phyloP scores from a whole-genome alignment of 92 coral and sea anemone species.

The Hydrozoanthus gracilis region DNA sequence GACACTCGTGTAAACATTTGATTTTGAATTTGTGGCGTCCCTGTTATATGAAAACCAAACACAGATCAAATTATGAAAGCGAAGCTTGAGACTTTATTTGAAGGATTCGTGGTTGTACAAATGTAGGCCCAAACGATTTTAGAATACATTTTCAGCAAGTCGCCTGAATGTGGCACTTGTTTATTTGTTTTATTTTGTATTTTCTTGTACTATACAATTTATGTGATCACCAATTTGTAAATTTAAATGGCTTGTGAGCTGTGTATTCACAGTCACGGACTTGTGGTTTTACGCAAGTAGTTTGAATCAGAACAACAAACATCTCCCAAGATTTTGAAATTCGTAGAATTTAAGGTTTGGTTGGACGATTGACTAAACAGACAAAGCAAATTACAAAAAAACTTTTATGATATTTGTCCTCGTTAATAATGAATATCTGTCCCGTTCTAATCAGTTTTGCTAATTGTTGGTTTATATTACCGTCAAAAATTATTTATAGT shows the following conservation, averaged over 20 bases:
- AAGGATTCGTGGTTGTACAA: neutral
- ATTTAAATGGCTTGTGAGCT: neutral
- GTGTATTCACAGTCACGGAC: neutral
- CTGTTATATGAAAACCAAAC: conserved; percentile 28
- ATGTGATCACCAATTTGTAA: neutral
- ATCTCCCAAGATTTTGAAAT: too few species aligned
- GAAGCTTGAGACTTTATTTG: neutral
- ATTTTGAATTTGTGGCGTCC: conserved; percentile 2
- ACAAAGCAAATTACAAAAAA: too few species aligned
- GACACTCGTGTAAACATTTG: conserved; percentile 23
- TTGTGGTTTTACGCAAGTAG: neutral
- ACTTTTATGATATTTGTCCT: too few species aligned
- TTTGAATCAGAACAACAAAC: too few species aligned
- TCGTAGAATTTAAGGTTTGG: too few species aligned
- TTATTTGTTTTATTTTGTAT: neutral
- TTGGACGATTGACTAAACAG: too few species aligned
- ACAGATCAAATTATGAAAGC: conserved; percentile 29
- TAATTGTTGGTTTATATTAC: too few species aligned
- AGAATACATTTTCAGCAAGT: neutral
- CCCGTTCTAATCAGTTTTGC: too few species aligned
- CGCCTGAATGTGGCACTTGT: neutral
- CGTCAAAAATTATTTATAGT: too few species aligned
- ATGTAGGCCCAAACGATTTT: neutral
- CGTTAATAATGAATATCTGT: too few species aligned
- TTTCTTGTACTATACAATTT: neutral